phyloP scores from a whole-genome alignment of 1,140 invertebrate species.

The Papilio xuthus region DNA sequence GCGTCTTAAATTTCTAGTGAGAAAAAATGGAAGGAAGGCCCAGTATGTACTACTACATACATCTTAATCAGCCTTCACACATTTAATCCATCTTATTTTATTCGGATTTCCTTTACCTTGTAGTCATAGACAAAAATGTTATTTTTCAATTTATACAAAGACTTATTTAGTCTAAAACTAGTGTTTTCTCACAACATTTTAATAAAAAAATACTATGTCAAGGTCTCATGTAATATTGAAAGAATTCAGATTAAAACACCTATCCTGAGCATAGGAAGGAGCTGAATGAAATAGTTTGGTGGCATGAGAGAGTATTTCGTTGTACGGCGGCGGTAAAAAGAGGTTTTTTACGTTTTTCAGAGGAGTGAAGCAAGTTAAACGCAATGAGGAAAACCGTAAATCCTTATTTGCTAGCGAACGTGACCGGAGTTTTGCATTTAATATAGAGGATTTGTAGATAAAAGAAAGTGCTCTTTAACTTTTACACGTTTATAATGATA shows the following conservation, averaged over 20 bases:
- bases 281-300: constrained; percentile 42
- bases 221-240: constrained; percentile 1
- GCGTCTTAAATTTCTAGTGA: too few species aligned
- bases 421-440: constrained; percentile 38
- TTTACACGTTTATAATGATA: neutral
- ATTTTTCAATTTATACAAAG: too few species aligned
- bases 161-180: too few species aligned
- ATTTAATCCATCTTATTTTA: too few species aligned
- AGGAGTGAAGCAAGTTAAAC: constrained; percentile 21
- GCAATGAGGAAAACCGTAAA: constrained; percentile 38
- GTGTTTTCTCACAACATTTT: neutral
- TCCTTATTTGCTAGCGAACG: constrained; percentile 34
- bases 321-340: constrained; percentile 48
- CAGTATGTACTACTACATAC: too few species aligned
- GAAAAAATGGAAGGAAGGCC: too few species aligned
- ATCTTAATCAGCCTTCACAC: too few species aligned
- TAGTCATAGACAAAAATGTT: too few species aligned
- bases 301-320: constrained; percentile 45
- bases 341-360: constrained; percentile 48
- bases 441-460: constrained; percentile 30
- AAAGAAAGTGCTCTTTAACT: constrained; percentile 20
- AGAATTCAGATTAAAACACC: constrained; percentile 23
- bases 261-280: constrained; percentile 10
- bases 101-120: too few species aligned
- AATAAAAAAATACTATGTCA: neutral